Base-by-base conservation (phyloP, 1,140 invertebrate species). In the Diachasmimorpha longicaudata region DNA sequence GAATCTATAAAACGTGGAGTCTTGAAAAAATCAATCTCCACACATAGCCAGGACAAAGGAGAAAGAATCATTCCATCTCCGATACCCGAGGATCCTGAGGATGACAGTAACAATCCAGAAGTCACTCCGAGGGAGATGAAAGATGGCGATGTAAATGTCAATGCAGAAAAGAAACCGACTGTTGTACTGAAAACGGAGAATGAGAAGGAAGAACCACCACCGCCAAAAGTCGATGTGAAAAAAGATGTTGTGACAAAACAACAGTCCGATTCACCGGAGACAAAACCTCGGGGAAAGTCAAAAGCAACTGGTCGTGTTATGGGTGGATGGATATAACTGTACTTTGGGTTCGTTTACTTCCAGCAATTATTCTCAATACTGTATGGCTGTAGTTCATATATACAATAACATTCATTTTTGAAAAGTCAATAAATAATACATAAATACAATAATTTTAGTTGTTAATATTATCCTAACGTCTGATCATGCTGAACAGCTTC, bases 231-330 rank as follows among this genome's bases (percentile, higher is more conserved):
- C 75, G 37, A 78, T 79, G 11, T 16, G 69, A 23, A 14, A 46
- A 42, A 73, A 78, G 23, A 78, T 66, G 19, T 68, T 75, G n/a
- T 72, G 78, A 36, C 21, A 67, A 19, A 75, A 63, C 71, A 74
- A 46, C 55, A 23, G 63, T 52, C 75, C 70, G 69, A 63, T 55
- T 46, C 78, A 70, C 74, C 76, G 25, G 42, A 68, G 39, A 89
- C 89, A 5, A 89, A 90, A 83, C 87, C 90, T 70, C 88, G 89
- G 48, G 92, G 92, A 58, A 93, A 91, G 82, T 93, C 93, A 10
- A 93, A 92, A 84, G 91, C 92, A 0, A 93, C 92, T 4, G 93
- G 92, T 2, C 91, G 92, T 89, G 87, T 92, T 13, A 90, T 93
- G 58, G 91, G 92, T 23, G 93, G 92, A 1, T 93, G 93, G 92